These are phyloP conservation scores for Drosophila mauritiana DNA, from an alignment of 1,140 invertebrate species.

Conservation along the genomic window DNA sequence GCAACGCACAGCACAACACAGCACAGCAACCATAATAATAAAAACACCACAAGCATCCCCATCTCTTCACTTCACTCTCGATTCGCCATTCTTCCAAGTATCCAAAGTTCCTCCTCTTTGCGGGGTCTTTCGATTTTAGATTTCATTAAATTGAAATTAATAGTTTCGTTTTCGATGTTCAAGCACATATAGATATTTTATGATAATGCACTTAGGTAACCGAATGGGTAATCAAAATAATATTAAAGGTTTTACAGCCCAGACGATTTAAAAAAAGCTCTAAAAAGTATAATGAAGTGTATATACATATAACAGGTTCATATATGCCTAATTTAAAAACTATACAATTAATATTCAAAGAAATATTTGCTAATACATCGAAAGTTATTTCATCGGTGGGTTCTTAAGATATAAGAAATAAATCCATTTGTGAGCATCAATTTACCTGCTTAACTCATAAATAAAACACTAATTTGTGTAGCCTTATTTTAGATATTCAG, in stretches of 20 bases:
- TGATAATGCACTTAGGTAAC: background rate
- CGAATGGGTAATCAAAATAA: background rate
- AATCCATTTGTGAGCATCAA: too few relatives aligned
- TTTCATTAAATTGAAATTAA: constrained; percentile 5
- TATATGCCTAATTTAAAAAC: too few relatives aligned
- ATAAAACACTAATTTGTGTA: background rate
- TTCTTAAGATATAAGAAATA: too few relatives aligned
- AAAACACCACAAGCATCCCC: constrained; percentile 23
- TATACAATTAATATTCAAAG: too few relatives aligned
- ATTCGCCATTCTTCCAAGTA: constrained; percentile 13
- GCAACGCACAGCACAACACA: constrained; percentile 64
- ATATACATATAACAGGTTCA: background rate
- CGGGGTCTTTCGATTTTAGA: background rate
- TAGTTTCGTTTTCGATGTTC: background rate
- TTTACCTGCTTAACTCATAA: too few relatives aligned
- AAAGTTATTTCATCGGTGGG: too few relatives aligned
- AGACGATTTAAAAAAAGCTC: background rate
- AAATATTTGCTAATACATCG: too few relatives aligned
- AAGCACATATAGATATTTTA: background rate
- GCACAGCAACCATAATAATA: constrained; percentile 19
- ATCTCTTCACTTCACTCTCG: constrained; percentile 31
- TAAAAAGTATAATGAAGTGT: too few relatives aligned
- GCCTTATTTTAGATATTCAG: background rate
- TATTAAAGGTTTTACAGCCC: background rate
- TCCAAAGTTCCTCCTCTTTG: background rate